These are phyloP conservation scores for Struthidea cinerea DNA, from an alignment of 2,113 vertebrate species.

Conservation along the genomic window DNA sequence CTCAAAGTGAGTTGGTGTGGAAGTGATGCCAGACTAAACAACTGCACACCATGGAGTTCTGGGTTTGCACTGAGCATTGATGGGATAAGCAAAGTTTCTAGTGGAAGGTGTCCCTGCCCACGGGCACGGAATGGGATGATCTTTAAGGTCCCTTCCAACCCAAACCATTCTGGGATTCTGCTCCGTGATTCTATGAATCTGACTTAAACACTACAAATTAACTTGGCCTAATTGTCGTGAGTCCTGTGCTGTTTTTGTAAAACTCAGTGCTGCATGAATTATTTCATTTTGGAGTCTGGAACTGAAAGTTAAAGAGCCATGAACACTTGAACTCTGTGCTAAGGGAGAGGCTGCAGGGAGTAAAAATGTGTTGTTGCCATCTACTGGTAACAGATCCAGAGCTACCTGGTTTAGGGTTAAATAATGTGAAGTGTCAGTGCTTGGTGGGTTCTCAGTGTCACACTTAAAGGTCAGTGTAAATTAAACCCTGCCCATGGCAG, in stretches of 20 bases:
- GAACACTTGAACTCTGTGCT: not conserved
- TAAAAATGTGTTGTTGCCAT: not conserved
- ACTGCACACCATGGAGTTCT: accelerated
- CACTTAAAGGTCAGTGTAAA: not conserved
- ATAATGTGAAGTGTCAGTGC: not conserved
- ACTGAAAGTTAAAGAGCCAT: not conserved
- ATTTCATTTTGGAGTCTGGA: not conserved
- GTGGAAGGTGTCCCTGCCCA: not conserved
- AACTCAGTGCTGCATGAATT: not conserved
- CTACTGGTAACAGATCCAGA: not conserved
- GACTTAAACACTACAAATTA: not conserved
- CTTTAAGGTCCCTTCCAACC: not conserved
- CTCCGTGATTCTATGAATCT: not conserved
- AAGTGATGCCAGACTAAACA: not conserved
- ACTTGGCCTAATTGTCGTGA: not conserved
- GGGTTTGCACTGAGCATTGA: not conserved
- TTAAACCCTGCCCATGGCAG: not conserved
- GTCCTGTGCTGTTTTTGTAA: not conserved
- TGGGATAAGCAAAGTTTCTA: not conserved
- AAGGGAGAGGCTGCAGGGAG: not conserved
- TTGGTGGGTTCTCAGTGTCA: not conserved
- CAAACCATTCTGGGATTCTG: not conserved
- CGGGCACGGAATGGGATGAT: not conserved
- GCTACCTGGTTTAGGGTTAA: not conserved
- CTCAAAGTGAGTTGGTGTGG: not conserved